Percentiles rank a stretch among this genome's conserved stretches.
Evolutionary conservation across 1,140 invertebrate species (phyloP).

Genomic region (Spodoptera litura): DNA sequence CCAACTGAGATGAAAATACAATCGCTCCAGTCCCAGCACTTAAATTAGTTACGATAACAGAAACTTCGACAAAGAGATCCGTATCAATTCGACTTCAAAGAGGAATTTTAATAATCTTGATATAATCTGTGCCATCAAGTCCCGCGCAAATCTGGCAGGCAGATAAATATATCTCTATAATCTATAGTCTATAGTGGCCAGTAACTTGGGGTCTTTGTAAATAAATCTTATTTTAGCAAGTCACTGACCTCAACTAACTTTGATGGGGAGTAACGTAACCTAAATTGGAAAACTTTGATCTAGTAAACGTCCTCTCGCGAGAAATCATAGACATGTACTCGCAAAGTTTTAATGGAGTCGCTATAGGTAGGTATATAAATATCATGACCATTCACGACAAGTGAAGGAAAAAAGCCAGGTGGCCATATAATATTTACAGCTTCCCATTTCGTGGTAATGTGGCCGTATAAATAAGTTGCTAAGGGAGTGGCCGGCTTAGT

Average conservation of each 20-base stretch:
- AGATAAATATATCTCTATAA: not conserved
- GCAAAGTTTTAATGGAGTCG: constrained; percentile 44
- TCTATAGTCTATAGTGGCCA: not conserved
- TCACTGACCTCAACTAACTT: constrained; percentile 20
- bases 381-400: not conserved
- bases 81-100: not conserved
- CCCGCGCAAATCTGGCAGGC: not conserved
- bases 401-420: constrained; percentile 10
- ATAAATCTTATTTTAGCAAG: constrained; percentile 30
- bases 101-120: constrained; percentile 1
- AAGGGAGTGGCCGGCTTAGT: constrained; percentile 5
- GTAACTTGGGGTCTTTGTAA: constrained; percentile 5
- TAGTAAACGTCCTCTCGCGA: constrained; percentile 25
- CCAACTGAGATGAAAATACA: too few species aligned
- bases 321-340: constrained; percentile 41
- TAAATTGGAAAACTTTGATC: constrained; percentile 49
- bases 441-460: constrained; percentile 1
- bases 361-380: constrained; percentile 22
- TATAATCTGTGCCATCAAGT: not conserved
- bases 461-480: constrained; percentile 10
- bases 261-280: constrained; percentile 35
- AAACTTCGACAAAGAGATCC: constrained; percentile 4
- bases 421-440: not conserved
- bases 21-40: not conserved
- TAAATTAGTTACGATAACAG: constrained; percentile 8